A percentile compares a stretch with the other conserved stretches of the same genome.
Evolutionary conservation across 1,140 invertebrate species (phyloP).

Genomic region (Bicyclus anynana): DNA sequence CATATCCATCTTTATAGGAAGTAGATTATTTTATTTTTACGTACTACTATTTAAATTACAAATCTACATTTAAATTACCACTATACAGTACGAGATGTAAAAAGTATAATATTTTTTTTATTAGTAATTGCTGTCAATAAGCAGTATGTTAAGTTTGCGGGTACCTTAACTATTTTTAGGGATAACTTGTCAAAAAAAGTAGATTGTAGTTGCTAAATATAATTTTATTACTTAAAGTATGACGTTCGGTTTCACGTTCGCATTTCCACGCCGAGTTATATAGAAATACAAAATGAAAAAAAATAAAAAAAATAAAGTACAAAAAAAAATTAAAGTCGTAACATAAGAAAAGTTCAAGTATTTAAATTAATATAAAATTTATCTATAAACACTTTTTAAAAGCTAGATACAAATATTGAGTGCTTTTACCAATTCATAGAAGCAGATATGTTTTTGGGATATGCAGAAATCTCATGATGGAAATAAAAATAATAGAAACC

Average conservation of each 20-base stretch:
- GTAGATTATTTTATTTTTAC: background rate
- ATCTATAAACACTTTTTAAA: constrained; percentile 19
- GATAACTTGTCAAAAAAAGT: background rate
- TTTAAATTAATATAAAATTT: constrained; percentile 16
- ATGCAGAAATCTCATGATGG: constrained; percentile 23
- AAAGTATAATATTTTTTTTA: background rate
- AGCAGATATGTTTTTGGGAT: constrained; percentile 60
- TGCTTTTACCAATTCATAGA: constrained; percentile 45
- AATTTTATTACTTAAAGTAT: constrained; percentile 31
- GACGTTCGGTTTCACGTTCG: constrained; percentile 4
- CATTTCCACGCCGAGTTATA: background rate
- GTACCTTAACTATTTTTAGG: background rate
- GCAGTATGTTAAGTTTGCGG: too few species aligned
- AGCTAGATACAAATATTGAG: constrained; percentile 25
- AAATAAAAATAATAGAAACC: background rate
- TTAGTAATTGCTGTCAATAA: too few species aligned
- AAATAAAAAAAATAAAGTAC: constrained; percentile 22
- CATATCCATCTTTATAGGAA: too few species aligned
- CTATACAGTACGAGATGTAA: too few species aligned
- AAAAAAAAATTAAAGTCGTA: constrained; percentile 9
- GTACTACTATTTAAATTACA: background rate
- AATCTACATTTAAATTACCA: too few species aligned
- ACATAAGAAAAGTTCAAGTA: background rate
- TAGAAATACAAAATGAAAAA: constrained; percentile 14
- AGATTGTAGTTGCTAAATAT: constrained; percentile 2